These are phyloP conservation scores for Listronotus bonariensis DNA, from an alignment of 1,140 invertebrate species.

Conservation along the genomic window DNA sequence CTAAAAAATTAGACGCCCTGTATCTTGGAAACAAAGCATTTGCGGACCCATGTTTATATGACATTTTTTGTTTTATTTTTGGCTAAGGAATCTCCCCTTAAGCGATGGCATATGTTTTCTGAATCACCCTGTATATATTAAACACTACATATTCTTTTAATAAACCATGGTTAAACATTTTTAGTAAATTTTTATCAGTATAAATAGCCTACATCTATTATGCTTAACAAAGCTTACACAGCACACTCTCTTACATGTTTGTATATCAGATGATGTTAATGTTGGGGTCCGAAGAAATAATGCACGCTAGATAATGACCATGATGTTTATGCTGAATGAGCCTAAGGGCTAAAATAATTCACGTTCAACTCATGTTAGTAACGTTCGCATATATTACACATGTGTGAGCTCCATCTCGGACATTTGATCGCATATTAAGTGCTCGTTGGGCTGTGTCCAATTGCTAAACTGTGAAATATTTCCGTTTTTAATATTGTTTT, in stretches of 20 bases:
- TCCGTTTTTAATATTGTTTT: too few species aligned
- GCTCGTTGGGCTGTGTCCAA: conserved; percentile 1
- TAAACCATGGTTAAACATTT: too few species aligned
- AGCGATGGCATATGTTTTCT: too few species aligned
- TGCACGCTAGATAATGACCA: conserved; percentile 35
- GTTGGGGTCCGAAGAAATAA: conserved; percentile 31
- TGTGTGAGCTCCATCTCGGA: conserved; percentile 2
- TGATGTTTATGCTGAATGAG: conserved; percentile 33
- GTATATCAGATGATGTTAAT: conserved; percentile 31
- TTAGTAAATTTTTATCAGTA: too few species aligned
- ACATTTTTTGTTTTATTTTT: too few species aligned
- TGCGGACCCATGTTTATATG: too few species aligned
- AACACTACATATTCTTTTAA: too few species aligned
- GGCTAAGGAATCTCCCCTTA: too few species aligned
- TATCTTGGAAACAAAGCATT: too few species aligned
- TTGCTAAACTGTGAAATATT: neutral
- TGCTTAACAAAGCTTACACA: neutral
- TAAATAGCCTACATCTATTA: too few species aligned
- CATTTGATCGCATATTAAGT: conserved; percentile 8
- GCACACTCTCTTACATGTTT: conserved; percentile 13
- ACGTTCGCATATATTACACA: conserved; percentile 34
- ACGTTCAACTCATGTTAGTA: conserved; percentile 31
- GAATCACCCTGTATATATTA: too few species aligned
- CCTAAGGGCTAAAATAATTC: conserved; percentile 32
- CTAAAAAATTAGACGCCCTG: too few species aligned